Evolutionary conservation across 2,113 vertebrate species (phyloP).

Genomic region (Falco punctatus): DNA sequence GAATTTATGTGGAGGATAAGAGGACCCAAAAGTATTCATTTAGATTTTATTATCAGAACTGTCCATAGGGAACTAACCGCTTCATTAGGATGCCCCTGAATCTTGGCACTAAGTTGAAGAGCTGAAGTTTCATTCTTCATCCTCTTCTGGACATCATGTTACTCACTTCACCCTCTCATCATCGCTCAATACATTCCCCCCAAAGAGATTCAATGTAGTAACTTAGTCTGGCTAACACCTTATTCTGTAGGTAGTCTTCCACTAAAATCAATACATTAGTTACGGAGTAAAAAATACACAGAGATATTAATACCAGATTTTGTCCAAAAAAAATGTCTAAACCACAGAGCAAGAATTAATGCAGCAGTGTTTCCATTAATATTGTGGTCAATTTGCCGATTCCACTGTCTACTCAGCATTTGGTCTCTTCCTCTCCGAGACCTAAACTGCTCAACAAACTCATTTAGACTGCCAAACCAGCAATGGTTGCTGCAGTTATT

Average conservation of each 20-base stretch:
- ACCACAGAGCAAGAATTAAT: slow-evolving; percentile 13
- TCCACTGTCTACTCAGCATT: background rate
- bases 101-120: background rate
- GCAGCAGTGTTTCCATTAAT: background rate
- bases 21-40: background rate
- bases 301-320: background rate
- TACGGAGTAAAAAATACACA: background rate
- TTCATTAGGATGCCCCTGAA: background rate
- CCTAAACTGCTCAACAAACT: background rate
- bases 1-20: background rate
- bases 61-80: background rate
- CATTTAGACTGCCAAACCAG: background rate
- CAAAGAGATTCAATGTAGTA: background rate
- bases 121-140: background rate
- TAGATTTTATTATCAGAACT: slow-evolving; percentile 17
- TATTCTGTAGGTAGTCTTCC: background rate
- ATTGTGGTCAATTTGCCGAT: background rate
- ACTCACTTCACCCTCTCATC: background rate
- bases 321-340: background rate
- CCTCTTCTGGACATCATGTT: background rate
- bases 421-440: background rate
- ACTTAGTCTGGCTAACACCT: background rate
- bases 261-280: background rate
- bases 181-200: background rate
- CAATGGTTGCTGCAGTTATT: background rate